phyloP scores from a whole-genome alignment of 2,113 vertebrate genomes.

The Vulpes vulpes region DNA sequence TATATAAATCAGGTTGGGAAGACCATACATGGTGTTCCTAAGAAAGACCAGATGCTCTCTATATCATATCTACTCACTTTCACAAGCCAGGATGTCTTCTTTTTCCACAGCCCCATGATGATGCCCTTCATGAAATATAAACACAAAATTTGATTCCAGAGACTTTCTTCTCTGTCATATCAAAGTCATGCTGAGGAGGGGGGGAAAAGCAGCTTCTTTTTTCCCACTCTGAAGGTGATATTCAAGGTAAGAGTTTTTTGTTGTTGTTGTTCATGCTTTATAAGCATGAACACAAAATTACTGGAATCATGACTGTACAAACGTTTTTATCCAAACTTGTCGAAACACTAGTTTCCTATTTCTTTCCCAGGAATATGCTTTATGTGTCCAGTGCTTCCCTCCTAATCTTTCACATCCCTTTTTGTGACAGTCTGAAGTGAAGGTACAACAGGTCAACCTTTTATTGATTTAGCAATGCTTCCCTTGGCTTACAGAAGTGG shows the following conservation, averaged over 20 bases:
- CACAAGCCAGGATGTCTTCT: not conserved
- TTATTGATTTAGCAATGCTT: conserved; percentile 68
- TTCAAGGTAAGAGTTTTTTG: conserved; percentile 58
- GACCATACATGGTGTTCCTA: rapidly evolving
- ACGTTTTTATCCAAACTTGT: conserved; percentile 32
- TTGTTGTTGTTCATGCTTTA: conserved; percentile 45
- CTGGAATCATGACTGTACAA: conserved; percentile 4
- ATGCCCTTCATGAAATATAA: conserved; percentile 6
- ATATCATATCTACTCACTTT: not conserved
- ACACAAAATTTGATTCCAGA: conserved; percentile 30
- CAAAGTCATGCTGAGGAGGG: not conserved
- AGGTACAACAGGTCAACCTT: conserved; percentile 47
- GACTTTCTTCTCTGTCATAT: not conserved
- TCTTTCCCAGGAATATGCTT: conserved; percentile 33
- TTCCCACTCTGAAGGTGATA: conserved; percentile 64
- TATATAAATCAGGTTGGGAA: not conserved
- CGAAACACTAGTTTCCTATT: conserved; percentile 21
- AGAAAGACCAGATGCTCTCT: not conserved
- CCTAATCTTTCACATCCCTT: not conserved
- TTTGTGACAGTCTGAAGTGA: conserved; percentile 64
- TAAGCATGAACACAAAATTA: conserved; percentile 66
- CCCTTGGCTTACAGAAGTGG: not conserved
- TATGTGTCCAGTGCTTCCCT: not conserved
- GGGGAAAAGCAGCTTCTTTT: not conserved
- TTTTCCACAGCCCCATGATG: not conserved